These are phyloP conservation scores for Sphenopsis melanotis DNA, from an alignment of 2,797 vertebrate genomes.

Conservation along the genomic window DNA sequence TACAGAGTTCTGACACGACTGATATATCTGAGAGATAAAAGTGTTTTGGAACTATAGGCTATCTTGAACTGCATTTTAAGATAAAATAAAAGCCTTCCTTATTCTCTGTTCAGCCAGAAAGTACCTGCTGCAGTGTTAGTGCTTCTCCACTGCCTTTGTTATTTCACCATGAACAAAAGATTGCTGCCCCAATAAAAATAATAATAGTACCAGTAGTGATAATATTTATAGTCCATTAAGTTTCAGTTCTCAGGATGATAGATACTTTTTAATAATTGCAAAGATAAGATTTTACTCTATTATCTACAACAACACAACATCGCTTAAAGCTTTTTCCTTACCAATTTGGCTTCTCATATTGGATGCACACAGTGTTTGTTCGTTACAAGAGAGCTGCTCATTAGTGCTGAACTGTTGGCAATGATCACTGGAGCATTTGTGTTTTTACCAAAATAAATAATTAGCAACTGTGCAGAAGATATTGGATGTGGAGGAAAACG, in stretches of 20 bases:
- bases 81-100: neutral
- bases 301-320: neutral
- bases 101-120: neutral
- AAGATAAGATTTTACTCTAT: neutral
- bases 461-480: neutral
- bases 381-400: conserved; percentile 8
- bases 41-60: neutral
- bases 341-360: neutral
- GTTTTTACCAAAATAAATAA: conserved; percentile 49
- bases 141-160: neutral
- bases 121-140: neutral
- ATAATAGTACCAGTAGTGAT: neutral
- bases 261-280: neutral
- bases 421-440: conserved; percentile 20
- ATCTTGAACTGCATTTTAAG: neutral
- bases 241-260: neutral
- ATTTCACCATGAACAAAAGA: neutral
- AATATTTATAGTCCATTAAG: neutral
- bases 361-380: neutral
- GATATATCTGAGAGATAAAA: neutral
- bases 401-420: conserved; percentile 26
- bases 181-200: neutral
- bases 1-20: neutral
- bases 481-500: neutral
- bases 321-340: neutral